Evolutionary conservation across 2,113 vertebrate genomes (phyloP), one percentile per base, ranked within the genome.

Genomic region (Pseudois nayaur): DNA sequence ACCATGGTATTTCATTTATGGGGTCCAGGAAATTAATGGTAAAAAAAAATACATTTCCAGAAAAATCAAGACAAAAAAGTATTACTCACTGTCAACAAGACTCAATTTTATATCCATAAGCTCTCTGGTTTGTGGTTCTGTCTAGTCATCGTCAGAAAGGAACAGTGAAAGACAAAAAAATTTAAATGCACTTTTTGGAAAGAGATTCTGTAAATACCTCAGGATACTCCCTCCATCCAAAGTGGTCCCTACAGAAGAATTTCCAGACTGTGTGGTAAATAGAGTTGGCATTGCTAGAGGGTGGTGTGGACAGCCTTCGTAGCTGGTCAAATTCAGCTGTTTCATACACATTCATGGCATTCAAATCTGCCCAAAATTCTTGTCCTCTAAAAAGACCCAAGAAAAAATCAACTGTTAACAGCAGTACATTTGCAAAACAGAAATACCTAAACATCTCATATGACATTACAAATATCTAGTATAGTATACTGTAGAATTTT

Each of bases 181-280:
- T 10, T 50, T 76, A 48, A 86, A 94, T 40, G 10, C 29, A 89
- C 19, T 82, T 94, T 43, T 76, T 16, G 21, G 55, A 50, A 67
- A 97, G 90, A 84, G n/a, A 95, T 83, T n/a, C 25, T 84, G 17
- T 95, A 79, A 62, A 11, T 99, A 99, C 99, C 99, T 99, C 99
- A 0, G 99, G 99, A 98, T 99, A 99, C 87, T 99, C 99, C 97
- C 99, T 99, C 99, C 99, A 99, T 98, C 99, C 99, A 98, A 99
- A 99, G 99, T 99, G 99, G 98, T 99, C 99, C 99, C 99, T 99
- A 99, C 99, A 99, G 99, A 99, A 99, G 99, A 99, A 99, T 62
- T 99, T 99, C 99, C 99, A 99, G 98, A 99, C 98, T 0, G 99
- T 99, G 98, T 99, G 99, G 98, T 99, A 99, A 99, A 90, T 98